Evolutionary conservation across 1,140 invertebrate genomes (phyloP).

Genomic region (Trypoxylus dichotomus): DNA sequence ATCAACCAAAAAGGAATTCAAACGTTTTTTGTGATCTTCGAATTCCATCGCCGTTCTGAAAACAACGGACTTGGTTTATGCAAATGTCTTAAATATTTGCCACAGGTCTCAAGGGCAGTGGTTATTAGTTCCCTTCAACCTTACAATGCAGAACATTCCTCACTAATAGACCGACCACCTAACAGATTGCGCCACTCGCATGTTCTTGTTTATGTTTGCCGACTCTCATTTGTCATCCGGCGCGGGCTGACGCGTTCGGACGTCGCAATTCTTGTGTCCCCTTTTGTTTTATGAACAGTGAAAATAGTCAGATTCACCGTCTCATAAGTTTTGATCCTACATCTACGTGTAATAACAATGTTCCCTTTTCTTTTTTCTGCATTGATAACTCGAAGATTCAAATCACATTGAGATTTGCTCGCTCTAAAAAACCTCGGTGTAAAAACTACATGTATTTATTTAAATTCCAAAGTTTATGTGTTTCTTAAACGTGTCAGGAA

Average conservation of each 20-base stretch:
- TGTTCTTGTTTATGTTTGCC: constrained; percentile 45
- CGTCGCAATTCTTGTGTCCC: background rate
- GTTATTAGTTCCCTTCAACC: constrained; percentile 35
- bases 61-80: constrained; percentile 25
- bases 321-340: background rate
- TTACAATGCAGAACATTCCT: constrained; percentile 47
- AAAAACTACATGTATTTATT: no score
- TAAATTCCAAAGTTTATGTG: no score
- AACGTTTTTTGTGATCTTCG: background rate
- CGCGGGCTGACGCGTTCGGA: constrained; percentile 1
- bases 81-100: constrained; percentile 36
- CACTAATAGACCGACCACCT: constrained; percentile 49
- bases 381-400: no score
- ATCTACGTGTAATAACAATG: background rate
- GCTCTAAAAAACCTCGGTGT: no score
- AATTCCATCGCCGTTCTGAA: background rate
- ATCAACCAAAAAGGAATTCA: background rate
- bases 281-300: background rate
- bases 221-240: constrained; percentile 42
- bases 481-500: no score
- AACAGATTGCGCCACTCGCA: constrained; percentile 47
- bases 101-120: constrained; percentile 31
- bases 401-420: no score
- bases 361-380: no score
- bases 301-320: constrained; percentile 2